Conservation (phyloP, 2,888 invertebrate genomes). For the Tryphoninae sp. region DNA sequence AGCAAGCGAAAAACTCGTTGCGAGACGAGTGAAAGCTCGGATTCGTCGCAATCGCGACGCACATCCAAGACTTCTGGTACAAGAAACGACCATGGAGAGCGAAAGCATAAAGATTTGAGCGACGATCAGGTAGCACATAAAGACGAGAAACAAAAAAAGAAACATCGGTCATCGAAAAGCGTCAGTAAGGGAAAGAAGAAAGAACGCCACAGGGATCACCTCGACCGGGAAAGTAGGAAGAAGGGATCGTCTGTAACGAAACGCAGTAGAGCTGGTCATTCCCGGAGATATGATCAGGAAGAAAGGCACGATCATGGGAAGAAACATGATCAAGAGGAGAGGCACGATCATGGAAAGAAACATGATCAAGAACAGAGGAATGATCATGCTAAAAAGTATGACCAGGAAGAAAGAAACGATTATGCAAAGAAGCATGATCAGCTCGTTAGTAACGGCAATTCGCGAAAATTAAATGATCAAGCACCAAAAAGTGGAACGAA, state of each 20-base stretch:
- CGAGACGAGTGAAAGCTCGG: constrained; percentile 27
- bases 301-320: not conserved
- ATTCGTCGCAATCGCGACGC: constrained; percentile 5
- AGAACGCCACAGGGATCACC: not conserved
- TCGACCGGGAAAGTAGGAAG: not conserved
- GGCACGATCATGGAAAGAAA: not conserved
- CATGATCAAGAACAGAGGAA: not conserved
- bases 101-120: constrained; percentile 9
- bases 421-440: constrained; percentile 1
- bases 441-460: not conserved
- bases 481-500: not conserved
- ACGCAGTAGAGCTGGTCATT: not conserved
- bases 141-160: not conserved
- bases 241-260: not conserved
- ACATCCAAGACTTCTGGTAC: not conserved
- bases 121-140: constrained; percentile 11
- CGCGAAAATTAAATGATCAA: not conserved
- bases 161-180: not conserved
- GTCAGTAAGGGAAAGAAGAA: constrained; percentile 10
- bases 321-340: constrained; percentile 2
- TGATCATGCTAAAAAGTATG: not conserved
- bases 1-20: constrained; percentile 21
- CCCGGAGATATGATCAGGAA: not conserved
- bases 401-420: not conserved
- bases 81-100: not conserved